A percentile compares a stretch with the other conserved stretches of the same genome.
phyloP scores from a whole-genome alignment of 2,888 invertebrate species.

The Halocaridina rubra region DNA sequence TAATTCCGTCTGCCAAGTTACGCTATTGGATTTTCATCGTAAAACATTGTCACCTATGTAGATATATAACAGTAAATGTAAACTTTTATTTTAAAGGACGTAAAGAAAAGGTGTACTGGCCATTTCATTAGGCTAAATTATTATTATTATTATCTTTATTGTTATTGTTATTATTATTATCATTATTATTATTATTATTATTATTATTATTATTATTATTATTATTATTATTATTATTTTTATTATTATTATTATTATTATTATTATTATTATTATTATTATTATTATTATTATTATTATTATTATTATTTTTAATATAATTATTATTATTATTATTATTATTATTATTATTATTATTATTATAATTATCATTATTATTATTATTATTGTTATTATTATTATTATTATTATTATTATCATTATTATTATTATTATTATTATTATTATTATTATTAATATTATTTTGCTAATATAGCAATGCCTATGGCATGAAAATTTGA shows the following conservation, averaged over 20 bases:
- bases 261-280: not conserved
- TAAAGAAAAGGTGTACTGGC: no score
- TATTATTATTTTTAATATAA: not conserved
- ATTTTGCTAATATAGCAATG: no score
- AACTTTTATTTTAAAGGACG: not conserved
- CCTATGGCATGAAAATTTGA: no score
- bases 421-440: not conserved
- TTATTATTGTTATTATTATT: not conserved
- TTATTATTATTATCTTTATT: not conserved
- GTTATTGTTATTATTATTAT: not conserved
- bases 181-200: not conserved
- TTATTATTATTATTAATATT: no score
- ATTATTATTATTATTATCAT: not conserved
- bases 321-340: not conserved
- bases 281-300: not conserved
- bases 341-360: not conserved
- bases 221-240: not conserved
- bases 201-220: not conserved
- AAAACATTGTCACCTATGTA: no score
- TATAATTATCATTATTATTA: not conserved
- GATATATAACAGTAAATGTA: no score
- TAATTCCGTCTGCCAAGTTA: no score
- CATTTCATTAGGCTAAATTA: no score
- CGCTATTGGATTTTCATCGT: no score
- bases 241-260: slow-evolving; percentile 1